Base-by-base conservation (phyloP, 1,140 invertebrate species). In the Anoplophora glabripennis region DNA sequence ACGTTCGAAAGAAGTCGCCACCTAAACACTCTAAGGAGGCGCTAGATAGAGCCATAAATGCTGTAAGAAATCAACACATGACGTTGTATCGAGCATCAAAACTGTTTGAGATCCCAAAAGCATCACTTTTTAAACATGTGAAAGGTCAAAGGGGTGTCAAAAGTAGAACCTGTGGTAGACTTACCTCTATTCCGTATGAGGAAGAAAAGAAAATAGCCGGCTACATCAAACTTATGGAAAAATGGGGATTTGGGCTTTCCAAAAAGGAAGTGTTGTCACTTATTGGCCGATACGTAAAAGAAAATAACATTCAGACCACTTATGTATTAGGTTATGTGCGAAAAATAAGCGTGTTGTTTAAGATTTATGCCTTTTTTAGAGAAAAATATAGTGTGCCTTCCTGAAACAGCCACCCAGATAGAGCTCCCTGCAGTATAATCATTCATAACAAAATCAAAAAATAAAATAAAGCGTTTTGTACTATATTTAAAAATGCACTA, bases 221-320 rank as follows among this genome's bases (percentile, higher is more conserved):
- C 7, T 41, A 53, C 57, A 51, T 76, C 14, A 48, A 38, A 17
- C 57, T 47, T 40, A 67, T 75, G 63, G 70, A 72, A 53, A 70
- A 72, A 66, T 74, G 62, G 61, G 74, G 73, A 4, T 74, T 66
- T 40, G 73, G 72, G 4, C 61, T 74, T 21, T 64, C 70, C 18
- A 67, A 67, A 61, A 55, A 61, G 18, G 74, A 74, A 65, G 48
- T 76, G 0, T 51, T 72, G 11, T 51, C 72, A 7, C 9, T 74
- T 17, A 59, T 71, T 18, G 35, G 38, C n/a, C 55, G 73, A 12
- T 76, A 70, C 61, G 63, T 72, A 3, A 64, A 51, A 18, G 15
- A 44, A 37, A 76, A 74, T 58, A 67, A 69, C 15, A 63, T 75
- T n/a, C n/a, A n/a, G n/a, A n/a, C n/a, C n/a, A n/a, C n/a, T n/a